Base-by-base conservation (phyloP, 2,797 vertebrate species). In the Somateria mollissima region DNA sequence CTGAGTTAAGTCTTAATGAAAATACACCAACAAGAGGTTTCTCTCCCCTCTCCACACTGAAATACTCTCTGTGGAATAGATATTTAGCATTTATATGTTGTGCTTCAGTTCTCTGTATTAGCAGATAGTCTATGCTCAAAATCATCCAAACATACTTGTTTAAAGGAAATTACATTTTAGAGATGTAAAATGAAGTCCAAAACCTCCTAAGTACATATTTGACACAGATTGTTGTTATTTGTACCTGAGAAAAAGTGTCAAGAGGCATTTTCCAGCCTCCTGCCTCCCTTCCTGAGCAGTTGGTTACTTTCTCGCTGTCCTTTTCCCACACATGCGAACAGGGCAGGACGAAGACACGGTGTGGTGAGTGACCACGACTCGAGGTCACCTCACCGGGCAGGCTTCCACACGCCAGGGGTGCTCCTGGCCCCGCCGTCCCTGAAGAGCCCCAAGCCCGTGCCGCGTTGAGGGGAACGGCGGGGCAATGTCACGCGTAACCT, bases 131-230 rank as follows among this genome's bases (percentile, higher is more conserved):
- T n/a, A 24, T 56, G 76, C 24, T 62, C 89, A 5, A 71, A 83
- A 39, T 43, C n/a, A 71, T 56, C 19, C 6, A 34, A 66, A 60
- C 5, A 9, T 22, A 57, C 8, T 39, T 1, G 0, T 30, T 24
- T 36, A 28, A 22, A 36, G 24, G 8, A 72, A 51, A 32, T 18
- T 13, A 45, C 1, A 21, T 53, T 84, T 75, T 37, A 60, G 30
- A 82, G 9, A 12, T 8, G 6, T 24, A 60, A 58, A 47, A 1
- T 53, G 25, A 93, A 89, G 24, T n/a, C 2, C 3, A 47, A 75
- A 74, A 53, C 2, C 3, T 0, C 37, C 58, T 1, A 14, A 57
- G 51, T 14, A 41, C 8, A 1, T 0, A 5, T 70, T 56, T 76
- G 5, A 57, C 58, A 39, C 4, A 60, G 37, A 66, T 18, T 70